These are phyloP conservation scores for Rapana venosa DNA, from an alignment of 2,888 invertebrate species.

Conservation along the genomic window DNA sequence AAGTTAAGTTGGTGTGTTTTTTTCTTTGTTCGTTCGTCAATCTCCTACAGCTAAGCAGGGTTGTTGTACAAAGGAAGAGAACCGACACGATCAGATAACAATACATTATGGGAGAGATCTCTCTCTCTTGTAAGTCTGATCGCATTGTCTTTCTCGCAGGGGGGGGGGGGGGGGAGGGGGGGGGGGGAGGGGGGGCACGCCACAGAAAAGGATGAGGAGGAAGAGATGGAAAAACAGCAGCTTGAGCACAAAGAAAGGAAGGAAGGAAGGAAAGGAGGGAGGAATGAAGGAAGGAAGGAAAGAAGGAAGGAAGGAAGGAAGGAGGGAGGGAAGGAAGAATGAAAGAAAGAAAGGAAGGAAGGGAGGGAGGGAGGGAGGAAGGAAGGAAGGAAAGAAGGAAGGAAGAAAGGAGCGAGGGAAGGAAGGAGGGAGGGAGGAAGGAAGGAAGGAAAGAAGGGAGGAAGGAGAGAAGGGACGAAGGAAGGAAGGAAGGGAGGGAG, in stretches of 20 bases:
- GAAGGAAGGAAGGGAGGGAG: background rate
- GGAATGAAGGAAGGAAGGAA: background rate
- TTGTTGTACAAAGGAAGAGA: too few species aligned
- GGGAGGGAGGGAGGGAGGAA: slow-evolving; percentile 19
- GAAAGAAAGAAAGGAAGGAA: slow-evolving; percentile 19
- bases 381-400: too few species aligned
- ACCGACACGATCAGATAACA: too few species aligned
- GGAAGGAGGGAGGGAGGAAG: background rate
- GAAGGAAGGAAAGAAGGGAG: background rate
- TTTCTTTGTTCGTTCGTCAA: too few species aligned
- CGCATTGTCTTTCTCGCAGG: too few species aligned
- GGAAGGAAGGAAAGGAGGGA: background rate
- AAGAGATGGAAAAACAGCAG: background rate
- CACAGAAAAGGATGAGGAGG: background rate
- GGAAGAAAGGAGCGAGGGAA: background rate
- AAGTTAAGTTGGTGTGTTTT: too few species aligned
- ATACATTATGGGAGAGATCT: too few species aligned
- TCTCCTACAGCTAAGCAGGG: too few species aligned
- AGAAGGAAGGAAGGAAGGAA: too few species aligned
- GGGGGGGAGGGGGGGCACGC: background rate
- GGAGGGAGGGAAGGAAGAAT: background rate
- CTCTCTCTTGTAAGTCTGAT: too few species aligned
- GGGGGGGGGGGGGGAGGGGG: background rate
- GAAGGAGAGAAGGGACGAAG: background rate
- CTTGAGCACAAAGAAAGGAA: background rate